These are phyloP conservation scores for Caenorhabditis zanzibari DNA, from an alignment of 2,888 invertebrate species.

Conservation along the genomic window DNA sequence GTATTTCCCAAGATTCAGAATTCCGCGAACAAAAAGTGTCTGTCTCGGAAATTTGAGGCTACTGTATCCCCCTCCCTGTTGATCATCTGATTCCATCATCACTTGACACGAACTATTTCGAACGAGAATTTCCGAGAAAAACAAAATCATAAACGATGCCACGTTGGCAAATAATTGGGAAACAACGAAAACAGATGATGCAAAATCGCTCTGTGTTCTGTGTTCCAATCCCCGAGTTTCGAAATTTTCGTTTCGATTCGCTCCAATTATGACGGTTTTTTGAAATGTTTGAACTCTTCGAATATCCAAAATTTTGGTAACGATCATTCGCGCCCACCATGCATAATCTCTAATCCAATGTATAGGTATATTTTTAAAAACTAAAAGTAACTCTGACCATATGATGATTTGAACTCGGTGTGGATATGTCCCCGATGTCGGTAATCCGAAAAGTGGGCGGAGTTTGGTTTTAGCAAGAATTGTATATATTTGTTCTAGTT, in stretches of 20 bases:
- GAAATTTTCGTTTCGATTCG: background rate
- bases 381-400: conserved; percentile 24
- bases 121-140: conserved; percentile 3
- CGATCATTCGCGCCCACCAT: conserved; percentile 21
- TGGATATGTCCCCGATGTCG: conserved; percentile 22
- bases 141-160: conserved; percentile 9
- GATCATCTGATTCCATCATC: conserved; percentile 18
- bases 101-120: conserved; percentile 6
- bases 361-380: conserved; percentile 12
- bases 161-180: background rate
- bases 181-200: conserved; percentile 20
- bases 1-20: background rate
- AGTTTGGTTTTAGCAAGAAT: background rate
- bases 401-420: conserved; percentile 52
- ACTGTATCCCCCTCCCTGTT: background rate
- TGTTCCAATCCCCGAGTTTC: background rate
- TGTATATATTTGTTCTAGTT: too few relatives aligned
- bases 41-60: conserved; percentile 1
- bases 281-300: conserved; percentile 43
- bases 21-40: background rate
- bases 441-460: conserved; percentile 24
- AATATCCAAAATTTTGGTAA: conserved; percentile 15
- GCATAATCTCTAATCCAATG: conserved; percentile 32
- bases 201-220: conserved; percentile 6
- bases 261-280: background rate